These are phyloP conservation scores for Copidosoma aretas DNA, from an alignment of 2,888 invertebrate species.

Conservation along the genomic window DNA sequence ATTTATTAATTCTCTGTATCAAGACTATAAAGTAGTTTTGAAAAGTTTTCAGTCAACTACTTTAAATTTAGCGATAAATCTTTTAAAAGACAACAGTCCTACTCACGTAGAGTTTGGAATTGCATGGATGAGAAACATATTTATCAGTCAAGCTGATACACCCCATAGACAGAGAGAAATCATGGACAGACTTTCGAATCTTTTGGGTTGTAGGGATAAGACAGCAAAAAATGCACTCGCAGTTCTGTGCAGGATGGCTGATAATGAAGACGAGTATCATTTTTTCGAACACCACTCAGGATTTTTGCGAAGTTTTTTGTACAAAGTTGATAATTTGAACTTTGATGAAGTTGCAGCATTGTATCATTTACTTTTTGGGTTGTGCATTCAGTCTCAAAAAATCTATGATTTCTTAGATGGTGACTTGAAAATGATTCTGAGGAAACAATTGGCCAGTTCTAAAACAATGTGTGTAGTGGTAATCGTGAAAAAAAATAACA, in stretches of 20 bases:
- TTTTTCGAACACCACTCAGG: slow-evolving; percentile 67
- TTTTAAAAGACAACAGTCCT: slow-evolving; percentile 54
- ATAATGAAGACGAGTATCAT: slow-evolving; percentile 48
- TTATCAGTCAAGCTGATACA: slow-evolving; percentile 50
- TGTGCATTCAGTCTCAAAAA: slow-evolving; percentile 65
- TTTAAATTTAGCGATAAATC: slow-evolving; percentile 50
- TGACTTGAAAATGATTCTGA: slow-evolving; percentile 84
- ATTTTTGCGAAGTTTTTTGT: slow-evolving; percentile 72
- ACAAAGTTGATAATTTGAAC: slow-evolving; percentile 77
- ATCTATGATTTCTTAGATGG: slow-evolving; percentile 70
- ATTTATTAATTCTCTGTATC: slow-evolving; percentile 65
- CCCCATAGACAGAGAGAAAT: slow-evolving; percentile 56
- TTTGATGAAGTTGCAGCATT: slow-evolving; percentile 77
- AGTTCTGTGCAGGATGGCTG: slow-evolving; percentile 53
- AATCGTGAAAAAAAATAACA: background rate
- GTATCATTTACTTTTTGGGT: slow-evolving; percentile 78
- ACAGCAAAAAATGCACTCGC: slow-evolving; percentile 54
- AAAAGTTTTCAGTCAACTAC: slow-evolving; percentile 51
- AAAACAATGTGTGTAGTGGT: slow-evolving; percentile 63
- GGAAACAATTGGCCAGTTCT: slow-evolving; percentile 79
- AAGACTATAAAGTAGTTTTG: slow-evolving; percentile 52
- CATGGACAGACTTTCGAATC: slow-evolving; percentile 52
- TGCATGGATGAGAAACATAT: slow-evolving; percentile 56
- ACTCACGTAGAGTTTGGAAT: slow-evolving; percentile 53
- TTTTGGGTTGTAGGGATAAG: slow-evolving; percentile 56